phyloP scores from a whole-genome alignment of 2,113 vertebrate genomes.

The Equus quagga region DNA sequence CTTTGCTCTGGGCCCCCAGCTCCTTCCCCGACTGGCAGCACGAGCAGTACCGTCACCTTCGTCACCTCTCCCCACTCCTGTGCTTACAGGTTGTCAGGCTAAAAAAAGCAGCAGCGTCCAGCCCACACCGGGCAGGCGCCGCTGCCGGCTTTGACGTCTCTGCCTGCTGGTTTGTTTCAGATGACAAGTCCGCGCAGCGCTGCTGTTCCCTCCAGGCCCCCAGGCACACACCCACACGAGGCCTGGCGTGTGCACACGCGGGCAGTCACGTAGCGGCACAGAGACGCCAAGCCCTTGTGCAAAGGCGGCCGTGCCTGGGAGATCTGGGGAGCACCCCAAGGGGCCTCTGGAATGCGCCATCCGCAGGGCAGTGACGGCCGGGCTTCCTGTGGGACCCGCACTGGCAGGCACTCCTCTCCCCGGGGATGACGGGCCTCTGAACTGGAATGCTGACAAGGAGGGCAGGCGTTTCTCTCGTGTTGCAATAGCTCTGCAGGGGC shows the following conservation, averaged over 20 bases:
- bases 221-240: neutral
- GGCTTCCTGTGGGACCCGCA: slow-evolving; percentile 7
- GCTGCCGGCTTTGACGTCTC: neutral
- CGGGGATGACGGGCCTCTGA: neutral
- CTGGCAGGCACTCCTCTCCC: neutral
- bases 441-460: neutral
- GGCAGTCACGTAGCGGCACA: slow-evolving; percentile 35
- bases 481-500: neutral
- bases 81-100: slow-evolving; percentile 73
- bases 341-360: neutral
- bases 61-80: slow-evolving; percentile 69
- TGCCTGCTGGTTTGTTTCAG: neutral
- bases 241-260: neutral
- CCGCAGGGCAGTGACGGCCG: neutral
- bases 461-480: too few relatives aligned
- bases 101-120: slow-evolving; percentile 82
- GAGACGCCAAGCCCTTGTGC: accelerated
- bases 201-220: neutral
- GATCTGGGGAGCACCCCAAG: neutral
- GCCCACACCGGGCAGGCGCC: neutral
- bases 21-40: neutral
- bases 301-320: neutral
- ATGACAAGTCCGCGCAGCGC: neutral
- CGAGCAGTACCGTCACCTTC: slow-evolving; percentile 75
- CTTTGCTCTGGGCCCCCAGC: neutral